Evolutionary conservation across 2,888 invertebrate species (phyloP).

Genomic region (Lasioglossum oenotherae): DNA sequence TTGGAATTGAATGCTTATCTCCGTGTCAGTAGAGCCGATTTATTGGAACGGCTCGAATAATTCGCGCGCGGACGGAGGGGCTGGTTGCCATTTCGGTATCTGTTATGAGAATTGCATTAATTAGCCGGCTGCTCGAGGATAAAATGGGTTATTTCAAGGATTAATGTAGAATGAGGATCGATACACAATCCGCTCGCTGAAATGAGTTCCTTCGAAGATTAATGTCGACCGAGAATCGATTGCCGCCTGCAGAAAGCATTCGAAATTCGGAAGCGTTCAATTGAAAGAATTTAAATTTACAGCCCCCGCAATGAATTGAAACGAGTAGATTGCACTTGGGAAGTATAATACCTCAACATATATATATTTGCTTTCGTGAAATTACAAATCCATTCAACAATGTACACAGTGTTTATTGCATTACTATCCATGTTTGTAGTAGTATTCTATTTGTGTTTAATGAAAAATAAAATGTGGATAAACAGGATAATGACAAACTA

Average conservation of each 20-base stretch:
- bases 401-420: background rate
- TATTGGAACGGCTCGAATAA: background rate
- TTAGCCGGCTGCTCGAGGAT: background rate
- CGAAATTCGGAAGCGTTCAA: background rate
- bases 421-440: background rate
- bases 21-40: background rate
- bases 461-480: too few species aligned
- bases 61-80: background rate
- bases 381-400: too few species aligned
- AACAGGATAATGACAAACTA: too few species aligned
- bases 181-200: background rate
- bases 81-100: background rate
- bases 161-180: constrained; percentile 2
- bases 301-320: background rate
- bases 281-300: constrained; percentile 5
- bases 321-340: background rate
- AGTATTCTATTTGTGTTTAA: too few species aligned
- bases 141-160: background rate
- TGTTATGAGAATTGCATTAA: constrained; percentile 9
- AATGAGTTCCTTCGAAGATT: background rate
- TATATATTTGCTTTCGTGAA: too few species aligned
- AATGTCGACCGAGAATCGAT: background rate
- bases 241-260: background rate
- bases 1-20: constrained; percentile 18
- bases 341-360: background rate